Base-by-base conservation (phyloP, 2,888 invertebrate species). In the Drosophila mulleri region DNA sequence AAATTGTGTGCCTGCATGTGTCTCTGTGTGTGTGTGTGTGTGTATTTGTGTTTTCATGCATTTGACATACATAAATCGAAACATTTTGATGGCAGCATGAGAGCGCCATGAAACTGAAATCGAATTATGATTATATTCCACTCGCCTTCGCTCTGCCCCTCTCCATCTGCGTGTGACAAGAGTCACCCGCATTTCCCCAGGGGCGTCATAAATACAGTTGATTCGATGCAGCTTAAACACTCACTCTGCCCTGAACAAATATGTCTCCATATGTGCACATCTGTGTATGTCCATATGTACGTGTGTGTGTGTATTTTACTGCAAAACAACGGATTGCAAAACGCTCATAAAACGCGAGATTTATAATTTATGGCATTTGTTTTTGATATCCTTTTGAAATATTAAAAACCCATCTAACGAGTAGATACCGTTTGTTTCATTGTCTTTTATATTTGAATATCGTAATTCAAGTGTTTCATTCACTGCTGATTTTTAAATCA, bases 201-300 rank as follows among this genome's bases (percentile, higher is more conserved):
- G 72, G 48, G 60, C 44, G 78, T 67, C 75, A 77, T 77, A 75
- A 76, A 75, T 67, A 66, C 60, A 57, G 56, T 63, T 63, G 35
- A 62, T 62, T 63, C 58, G 54, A 44, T 9, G 48, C 14, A 42
- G 45, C 62, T 50, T 62, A 42, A 52, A 47, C 41, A 67, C 39
- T 57, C 32, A 23, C 16, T n/a, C 29, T 58, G 18, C 60, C 29
- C 23, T 45, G 7, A n/a, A 44, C 57, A 47, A n/a, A 45, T 37
- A 58, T 37, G 56, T 42, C 14, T 20, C 7, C 29, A 18, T 48
- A 9, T 7, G 12, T 18, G 7, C 1, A 3, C 8, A 14, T 35
- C 2, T 47, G 16, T 45, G 45, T 1, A 11, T 20, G 20, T 42
- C 1, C 20, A 20, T 45, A 3, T 14, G 14, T 16, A 3, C 23